Percentiles rank a stretch among this genome's conserved stretches.
phyloP scores from a whole-genome alignment of 2,888 invertebrate genomes.

The Pollenia griseotomentosa region DNA sequence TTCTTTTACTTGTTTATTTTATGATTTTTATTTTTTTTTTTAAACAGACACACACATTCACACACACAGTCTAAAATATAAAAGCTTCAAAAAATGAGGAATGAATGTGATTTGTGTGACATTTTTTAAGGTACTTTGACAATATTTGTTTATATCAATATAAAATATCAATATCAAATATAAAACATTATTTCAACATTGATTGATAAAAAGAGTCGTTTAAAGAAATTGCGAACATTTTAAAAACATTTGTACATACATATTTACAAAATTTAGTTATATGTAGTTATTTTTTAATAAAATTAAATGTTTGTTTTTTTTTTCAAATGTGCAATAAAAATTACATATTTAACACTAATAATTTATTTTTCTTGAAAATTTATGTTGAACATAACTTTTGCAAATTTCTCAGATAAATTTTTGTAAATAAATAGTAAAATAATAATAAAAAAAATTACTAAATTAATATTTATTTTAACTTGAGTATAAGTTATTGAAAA shows the following conservation, averaged over 20 bases:
- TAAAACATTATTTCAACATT: constrained; percentile 7
- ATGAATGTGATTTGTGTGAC: background rate
- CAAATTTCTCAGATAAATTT: too few species aligned
- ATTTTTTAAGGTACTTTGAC: constrained; percentile 40
- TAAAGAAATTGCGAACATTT: background rate
- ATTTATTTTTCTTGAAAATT: too few species aligned
- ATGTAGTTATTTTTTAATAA: background rate
- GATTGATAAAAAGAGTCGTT: constrained; percentile 12
- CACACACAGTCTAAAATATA: background rate
- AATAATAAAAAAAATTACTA: too few species aligned
- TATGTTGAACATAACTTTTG: too few species aligned
- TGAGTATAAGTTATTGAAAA: too few species aligned
- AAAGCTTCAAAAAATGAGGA: background rate
- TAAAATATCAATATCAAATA: background rate
- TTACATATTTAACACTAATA: too few species aligned
- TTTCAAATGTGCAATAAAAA: background rate
- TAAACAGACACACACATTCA: background rate
- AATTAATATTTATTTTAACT: too few species aligned
- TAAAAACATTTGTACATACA: background rate
- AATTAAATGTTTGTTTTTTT: background rate
- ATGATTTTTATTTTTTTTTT: constrained; percentile 36
- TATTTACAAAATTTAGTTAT: background rate
- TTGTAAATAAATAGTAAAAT: too few species aligned
- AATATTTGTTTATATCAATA: constrained; percentile 53
- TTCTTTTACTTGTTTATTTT: constrained; percentile 22